phyloP scores from a whole-genome alignment of 2,113 vertebrate genomes.

The Erythrocercus mccallii region DNA sequence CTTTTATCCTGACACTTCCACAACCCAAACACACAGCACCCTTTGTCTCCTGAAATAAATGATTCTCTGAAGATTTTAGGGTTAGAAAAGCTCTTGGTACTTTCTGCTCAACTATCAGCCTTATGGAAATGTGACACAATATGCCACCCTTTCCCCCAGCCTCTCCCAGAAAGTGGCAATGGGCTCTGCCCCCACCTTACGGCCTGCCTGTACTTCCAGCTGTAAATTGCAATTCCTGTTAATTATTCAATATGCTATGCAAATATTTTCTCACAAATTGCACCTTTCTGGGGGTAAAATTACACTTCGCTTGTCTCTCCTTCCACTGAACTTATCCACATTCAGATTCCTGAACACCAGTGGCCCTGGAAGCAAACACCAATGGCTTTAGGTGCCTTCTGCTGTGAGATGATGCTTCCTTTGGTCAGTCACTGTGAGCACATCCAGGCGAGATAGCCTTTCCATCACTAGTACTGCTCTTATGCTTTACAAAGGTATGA shows the following conservation, averaged over 20 bases:
- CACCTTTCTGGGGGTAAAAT: not conserved
- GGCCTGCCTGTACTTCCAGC: not conserved
- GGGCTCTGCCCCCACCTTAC: not conserved
- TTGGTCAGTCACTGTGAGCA: not conserved
- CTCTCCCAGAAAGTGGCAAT: not conserved
- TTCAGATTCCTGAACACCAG: not conserved
- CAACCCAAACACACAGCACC: not conserved
- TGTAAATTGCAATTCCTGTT: not conserved
- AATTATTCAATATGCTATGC: not conserved
- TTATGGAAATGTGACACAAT: not conserved
- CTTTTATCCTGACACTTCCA: slow-evolving; percentile 1
- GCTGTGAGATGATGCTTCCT: not conserved
- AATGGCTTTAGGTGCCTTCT: not conserved
- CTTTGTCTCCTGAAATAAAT: not conserved
- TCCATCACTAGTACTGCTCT: not conserved
- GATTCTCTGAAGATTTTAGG: not conserved
- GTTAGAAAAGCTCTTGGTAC: not conserved
- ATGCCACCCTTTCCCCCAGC: not conserved
- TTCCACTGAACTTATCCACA: not conserved
- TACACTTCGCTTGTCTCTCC: not conserved
- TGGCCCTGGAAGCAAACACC: not conserved
- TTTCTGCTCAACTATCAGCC: not conserved
- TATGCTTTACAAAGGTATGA: not conserved
- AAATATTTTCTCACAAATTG: not conserved
- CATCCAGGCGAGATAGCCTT: not conserved